phyloP scores from a whole-genome alignment of 2,888 invertebrate genomes.

The Tinea pellionella region DNA sequence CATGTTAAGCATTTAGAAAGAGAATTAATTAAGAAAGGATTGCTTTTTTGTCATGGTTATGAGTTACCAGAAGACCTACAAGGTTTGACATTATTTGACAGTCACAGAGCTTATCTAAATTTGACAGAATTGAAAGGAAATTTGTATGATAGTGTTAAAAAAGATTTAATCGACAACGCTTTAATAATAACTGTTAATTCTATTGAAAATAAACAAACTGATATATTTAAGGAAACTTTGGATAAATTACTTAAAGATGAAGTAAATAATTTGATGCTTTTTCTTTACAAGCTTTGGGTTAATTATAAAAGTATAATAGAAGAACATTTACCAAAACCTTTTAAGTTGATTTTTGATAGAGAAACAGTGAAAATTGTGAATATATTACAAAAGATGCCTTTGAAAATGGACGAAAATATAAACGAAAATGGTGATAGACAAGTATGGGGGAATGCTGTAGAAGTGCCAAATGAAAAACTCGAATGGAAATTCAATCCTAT shows the following conservation, averaged over 20 bases:
- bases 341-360: conserved; percentile 23
- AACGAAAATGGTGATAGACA: conserved; percentile 19
- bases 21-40: conserved; percentile 21
- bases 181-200: conserved; percentile 23
- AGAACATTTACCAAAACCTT: conserved; percentile 23
- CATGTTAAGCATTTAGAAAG: conserved; percentile 25
- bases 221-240: conserved; percentile 21
- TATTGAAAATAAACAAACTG: conserved; percentile 17
- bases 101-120: conserved; percentile 25
- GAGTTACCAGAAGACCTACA: conserved; percentile 21
- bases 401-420: conserved; percentile 22
- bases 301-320: conserved; percentile 20
- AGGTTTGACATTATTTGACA: conserved; percentile 25
- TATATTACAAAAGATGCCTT: conserved; percentile 21
- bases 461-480: conserved; percentile 21
- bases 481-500: conserved; percentile 27
- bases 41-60: conserved; percentile 24
- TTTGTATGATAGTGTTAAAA: conserved; percentile 21
- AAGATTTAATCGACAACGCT: conserved; percentile 23
- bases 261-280: conserved; percentile 21
- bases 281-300: conserved; percentile 26
- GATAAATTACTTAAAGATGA: conserved; percentile 22
- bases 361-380: conserved; percentile 24
- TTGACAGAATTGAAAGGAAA: conserved; percentile 20
- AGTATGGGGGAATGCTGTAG: conserved; percentile 24